Evolutionary conservation across 2,113 vertebrate species (phyloP), one percentile per base, ranked within the genome.

Genomic region (Cebus imitator): DNA sequence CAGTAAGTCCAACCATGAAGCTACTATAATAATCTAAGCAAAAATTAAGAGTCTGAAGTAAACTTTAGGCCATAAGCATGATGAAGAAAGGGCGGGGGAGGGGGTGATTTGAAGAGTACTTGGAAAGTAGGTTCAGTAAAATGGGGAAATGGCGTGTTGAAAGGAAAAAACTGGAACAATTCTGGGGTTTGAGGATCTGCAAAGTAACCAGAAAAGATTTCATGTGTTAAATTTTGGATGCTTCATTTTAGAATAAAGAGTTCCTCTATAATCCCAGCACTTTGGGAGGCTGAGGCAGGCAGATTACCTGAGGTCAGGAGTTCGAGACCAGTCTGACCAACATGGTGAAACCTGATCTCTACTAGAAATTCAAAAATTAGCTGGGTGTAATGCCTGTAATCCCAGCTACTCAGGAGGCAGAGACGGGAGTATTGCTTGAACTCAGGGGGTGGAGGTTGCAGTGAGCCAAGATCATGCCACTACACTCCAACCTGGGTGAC

Each of bases 221-320:
- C 13, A 30, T 72, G 14, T 68, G 30, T 52, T 92, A 13, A 2
- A 57, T 70, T 90, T 94, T 97, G 90, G 48, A 57, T 87, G 9
- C 72, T 96, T 45, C 21, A 57, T 94, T 91, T 95, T 90, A 82
- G 32, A 84, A 40, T 87, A 57, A 90, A 93, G 81, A 23, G 23
- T 82, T 82, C 30, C 37, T 52, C 52, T 52, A 52, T 52, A 17
- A 52, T 52, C 52, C 52, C 52, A 52, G 52, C 52, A 52, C 52
- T 52, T 52, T 52, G 16, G 52, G 16, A 52, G 52, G 52, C 52
- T 17, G 52, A 52, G 52, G 14, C 16, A 18, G 52, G 52, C 52
- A 52, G 16, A 52, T 52, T 52, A 52, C 52, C 52, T 52, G 52
- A 52, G 52, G 14, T 52, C 52, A 17, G 16, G 16, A 17, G 1